phyloP scores from a whole-genome alignment of 2,888 invertebrate genomes.

The Chrysolina haemoptera region DNA sequence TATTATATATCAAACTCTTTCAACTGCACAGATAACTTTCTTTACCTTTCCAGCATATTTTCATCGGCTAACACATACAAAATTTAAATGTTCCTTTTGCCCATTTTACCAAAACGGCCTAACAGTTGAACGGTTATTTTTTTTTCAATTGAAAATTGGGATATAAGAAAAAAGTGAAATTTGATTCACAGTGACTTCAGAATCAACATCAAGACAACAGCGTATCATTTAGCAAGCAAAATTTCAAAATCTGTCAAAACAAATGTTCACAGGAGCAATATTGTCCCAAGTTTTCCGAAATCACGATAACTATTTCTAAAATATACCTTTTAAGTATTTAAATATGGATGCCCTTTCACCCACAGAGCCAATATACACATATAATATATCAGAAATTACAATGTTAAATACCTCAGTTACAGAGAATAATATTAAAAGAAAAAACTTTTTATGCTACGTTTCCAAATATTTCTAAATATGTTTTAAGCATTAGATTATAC shows the following conservation, averaged over 20 bases:
- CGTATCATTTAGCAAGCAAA: conserved; percentile 33
- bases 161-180: conserved; percentile 62
- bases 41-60: conserved; percentile 52
- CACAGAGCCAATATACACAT: conserved; percentile 68
- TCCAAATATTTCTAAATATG: conserved; percentile 62
- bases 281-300: conserved; percentile 65
- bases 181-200: conserved; percentile 63
- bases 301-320: conserved; percentile 63
- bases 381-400: conserved; percentile 61
- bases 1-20: conserved; percentile 64
- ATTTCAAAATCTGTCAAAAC: conserved; percentile 22
- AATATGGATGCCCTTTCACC: conserved; percentile 66
- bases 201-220: conserved; percentile 64
- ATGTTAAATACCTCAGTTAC: conserved; percentile 61
- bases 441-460: conserved; percentile 56
- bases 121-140: conserved; percentile 66
- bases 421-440: conserved; percentile 54
- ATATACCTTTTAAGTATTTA: conserved; percentile 52
- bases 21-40: conserved; percentile 59
- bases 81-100: conserved; percentile 56
- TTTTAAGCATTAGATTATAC: conserved; percentile 61
- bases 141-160: conserved; percentile 49
- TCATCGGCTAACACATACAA: conserved; percentile 53
- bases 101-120: conserved; percentile 57
- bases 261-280: conserved; percentile 53